Evolutionary conservation across 2,113 vertebrate species (phyloP).

Genomic region (Lathamus discolor): DNA sequence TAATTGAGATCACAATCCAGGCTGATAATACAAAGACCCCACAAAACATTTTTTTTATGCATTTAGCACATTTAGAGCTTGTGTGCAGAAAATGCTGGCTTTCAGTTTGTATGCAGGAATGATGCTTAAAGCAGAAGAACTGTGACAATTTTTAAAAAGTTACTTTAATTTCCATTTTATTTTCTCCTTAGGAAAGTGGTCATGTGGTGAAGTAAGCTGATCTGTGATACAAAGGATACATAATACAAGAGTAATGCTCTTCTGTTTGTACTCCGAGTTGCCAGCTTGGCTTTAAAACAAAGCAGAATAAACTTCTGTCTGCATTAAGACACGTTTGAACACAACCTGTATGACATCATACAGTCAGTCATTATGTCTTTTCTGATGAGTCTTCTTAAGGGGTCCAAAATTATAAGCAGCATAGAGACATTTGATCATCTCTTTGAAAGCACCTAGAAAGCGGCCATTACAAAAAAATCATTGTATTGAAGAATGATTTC

Average conservation of each 20-base stretch:
- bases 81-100: not conserved
- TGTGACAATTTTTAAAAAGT: not conserved
- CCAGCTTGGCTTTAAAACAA: slow-evolving; percentile 40
- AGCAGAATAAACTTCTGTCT: slow-evolving; percentile 33
- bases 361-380: not conserved
- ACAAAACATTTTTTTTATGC: not conserved
- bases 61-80: not conserved
- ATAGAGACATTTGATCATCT: slow-evolving; percentile 15
- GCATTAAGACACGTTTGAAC: not conserved
- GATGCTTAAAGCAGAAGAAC: not conserved
- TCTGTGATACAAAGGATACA: not conserved
- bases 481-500: not conserved
- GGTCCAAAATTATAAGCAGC: slow-evolving; percentile 14
- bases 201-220: not conserved
- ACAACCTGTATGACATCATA: slow-evolving; percentile 10
- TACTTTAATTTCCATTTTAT: not conserved
- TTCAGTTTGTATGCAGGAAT: not conserved
- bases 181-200: not conserved
- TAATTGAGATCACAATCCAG: not conserved
- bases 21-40: not conserved
- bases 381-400: not conserved
- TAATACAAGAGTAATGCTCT: not conserved
- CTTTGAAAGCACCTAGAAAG: slow-evolving; percentile 29
- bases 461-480: not conserved
- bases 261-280: not conserved